Evolutionary conservation across 2,888 invertebrate species (phyloP), one percentile per base, ranked within the genome.

Genomic region (Sinohyriopsis cumingii): DNA sequence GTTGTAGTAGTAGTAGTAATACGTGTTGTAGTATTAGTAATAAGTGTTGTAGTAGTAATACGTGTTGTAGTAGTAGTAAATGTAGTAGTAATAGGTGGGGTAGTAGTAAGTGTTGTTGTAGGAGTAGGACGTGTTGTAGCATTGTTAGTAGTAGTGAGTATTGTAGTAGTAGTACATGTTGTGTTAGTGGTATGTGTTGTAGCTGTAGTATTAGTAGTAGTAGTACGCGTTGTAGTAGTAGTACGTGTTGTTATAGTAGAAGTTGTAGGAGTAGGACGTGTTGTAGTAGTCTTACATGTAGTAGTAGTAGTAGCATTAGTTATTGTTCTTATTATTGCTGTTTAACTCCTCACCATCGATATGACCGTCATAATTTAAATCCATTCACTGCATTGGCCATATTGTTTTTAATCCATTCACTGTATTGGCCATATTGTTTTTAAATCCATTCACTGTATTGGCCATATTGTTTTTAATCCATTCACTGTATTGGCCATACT

Each of bases 231-330:
- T 22, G 61, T 60, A 9, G 61, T 6, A 60, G 61, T 60, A 18
- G 61, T 24, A 60, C 5, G n/a, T 22, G 25, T 60, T 22, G 24
- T 60, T 0, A 5, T 24, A 9, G 28, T 60, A 60, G 61, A 0
- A 9, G 61, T 12, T 15, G 12, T 5, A 9, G 61, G 5, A 9
- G 24, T 24, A 60, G 60, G 2, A 60, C 22, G 22, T 22, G 24
- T 25, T 22, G 24, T 7, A 18, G 15, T 25, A 70, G 67, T 61
- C 68, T 57, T 69, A 63, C 57, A 62, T 28, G 63, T 69, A 45
- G 56, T 71, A 69, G 54, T 69, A 71, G 45, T 56, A 55, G 57
- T 63, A 63, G 71, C 33, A 68, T 63, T 1, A 61, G 63, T 33
- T 28, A 25, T 28, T 33, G 33, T 33, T 33, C 33, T 33, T 33